Base-by-base conservation (phyloP, 1,140 invertebrate genomes). In the Drosophila grimshawi region DNA sequence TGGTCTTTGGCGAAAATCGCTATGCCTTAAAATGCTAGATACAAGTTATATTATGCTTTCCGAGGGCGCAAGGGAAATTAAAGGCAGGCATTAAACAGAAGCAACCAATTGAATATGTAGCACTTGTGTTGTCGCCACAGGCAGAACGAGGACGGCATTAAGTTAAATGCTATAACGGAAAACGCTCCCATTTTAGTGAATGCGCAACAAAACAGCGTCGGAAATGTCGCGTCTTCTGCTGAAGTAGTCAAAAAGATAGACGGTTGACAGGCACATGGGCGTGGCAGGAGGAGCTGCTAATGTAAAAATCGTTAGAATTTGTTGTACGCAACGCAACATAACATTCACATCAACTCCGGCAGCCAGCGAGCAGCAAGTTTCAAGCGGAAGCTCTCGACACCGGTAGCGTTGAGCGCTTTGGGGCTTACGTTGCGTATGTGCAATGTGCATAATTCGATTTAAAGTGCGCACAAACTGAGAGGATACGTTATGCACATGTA, bases 241-340 rank as follows among this genome's bases (percentile, higher is more conserved):
- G 57, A 70, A 65, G 69, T 77, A 80, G 83, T 88, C 77, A 80
- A 71, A 83, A 68, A 71, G 83, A 83, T 80, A 86, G 83, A 83
- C 83, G 83, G 72, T 61, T 79, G 79, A 35, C 66, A 68, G 78
- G 29, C 41, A 19, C 35, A 8, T 37, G 53, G 29, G 32, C n/a
- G 4, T 35, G 56, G 32, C 5, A 1, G 7, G 45, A 7, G 19
- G 33, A 32, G 48, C 35, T 68, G 69, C 85, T 89, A 89, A 89
- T 89, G 85, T 89, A 75, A 80, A 89, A 89, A 89, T 89, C 85
- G 85, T 89, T 89, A 85, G 65, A 76, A 64, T 76, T 86, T 70
- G 70, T 61, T 86, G 82, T 48, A 35, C 33, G 67, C 61, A 33
- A 64, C 29, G 32, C 11, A 19, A 3, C 6, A 56, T 32, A 55